Base-by-base conservation (phyloP, 2,888 invertebrate genomes). In the Danaus chrysippus region DNA sequence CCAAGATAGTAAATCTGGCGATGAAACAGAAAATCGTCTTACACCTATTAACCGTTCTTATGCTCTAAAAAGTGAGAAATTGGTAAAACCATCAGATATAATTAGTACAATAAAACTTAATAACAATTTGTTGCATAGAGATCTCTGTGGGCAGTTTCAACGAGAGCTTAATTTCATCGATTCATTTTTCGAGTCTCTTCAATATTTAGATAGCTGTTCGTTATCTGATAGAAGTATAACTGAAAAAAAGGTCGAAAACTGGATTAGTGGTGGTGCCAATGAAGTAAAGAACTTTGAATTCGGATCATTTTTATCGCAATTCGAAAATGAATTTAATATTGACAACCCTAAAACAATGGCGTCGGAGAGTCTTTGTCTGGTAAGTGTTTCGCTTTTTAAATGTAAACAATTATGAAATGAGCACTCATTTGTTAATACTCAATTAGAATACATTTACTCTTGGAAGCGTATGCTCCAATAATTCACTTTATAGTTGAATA, bases 311-410 rank as follows among this genome's bases (percentile, higher is more conserved):
- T 72, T 87, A 66, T 77, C 86, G 23, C 86, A 83, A 68, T 78
- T 86, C 58, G 86, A 86, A 75, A 82, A 84, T 78, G 83, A 77
- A 71, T 71, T 77, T 61, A 77, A 75, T 75, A 74, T 77, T 70
- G 83, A 83, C 61, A 83, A 86, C 71, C 74, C 76, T 23, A 83
- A 88, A 82, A 89, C 89, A 87, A 89, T 87, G 82, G 86, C 87
- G 63, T 86, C 91, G 65, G 87, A 88, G 81, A 89, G 87, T 82
- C 87, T 91, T 84, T 89, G 87, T 84, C 80, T 89, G 86, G 90
- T 91, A 71, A 87, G 86, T 88, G 83, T 82, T 84, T 76, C 81
- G 81, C 77, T 79, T 83, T 76, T 62, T 68, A 72, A 74, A 71
- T 81, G 81, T 87, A 86, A 87, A 88, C 84, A 85, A 76, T 67